phyloP scores from a whole-genome alignment of 2,888 invertebrate genomes.

The Lottia gigantea region DNA sequence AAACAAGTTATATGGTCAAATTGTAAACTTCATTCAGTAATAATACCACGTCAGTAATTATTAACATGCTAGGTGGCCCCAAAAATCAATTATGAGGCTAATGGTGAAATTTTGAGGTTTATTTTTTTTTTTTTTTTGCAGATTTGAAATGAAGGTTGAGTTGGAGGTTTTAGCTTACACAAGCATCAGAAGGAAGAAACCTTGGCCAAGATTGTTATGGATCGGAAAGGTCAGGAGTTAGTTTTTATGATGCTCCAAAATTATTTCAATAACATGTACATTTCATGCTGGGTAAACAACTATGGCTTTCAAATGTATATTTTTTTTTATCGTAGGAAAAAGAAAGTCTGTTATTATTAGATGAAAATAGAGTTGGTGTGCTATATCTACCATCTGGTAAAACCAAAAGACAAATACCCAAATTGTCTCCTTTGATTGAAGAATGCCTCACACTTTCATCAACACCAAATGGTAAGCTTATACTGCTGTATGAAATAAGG shows the following conservation, averaged over 20 bases:
- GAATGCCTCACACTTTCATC: conserved; percentile 42
- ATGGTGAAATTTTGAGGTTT: too few species aligned
- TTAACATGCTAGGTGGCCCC: too few species aligned
- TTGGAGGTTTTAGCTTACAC: conserved; percentile 63
- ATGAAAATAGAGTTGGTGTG: conserved; percentile 55
- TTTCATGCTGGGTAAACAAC: too few species aligned
- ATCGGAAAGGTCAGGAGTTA: conserved; percentile 58
- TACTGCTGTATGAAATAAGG: too few species aligned
- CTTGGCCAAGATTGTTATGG: conserved; percentile 63
- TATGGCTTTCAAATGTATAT: too few species aligned
- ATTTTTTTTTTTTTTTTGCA: too few species aligned
- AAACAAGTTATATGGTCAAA: too few species aligned
- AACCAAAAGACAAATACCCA: conserved; percentile 58
- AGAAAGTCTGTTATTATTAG: conserved; percentile 57
- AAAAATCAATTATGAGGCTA: too few species aligned
- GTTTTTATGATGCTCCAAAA: too few species aligned
- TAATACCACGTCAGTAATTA: too few species aligned
- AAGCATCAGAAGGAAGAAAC: conserved; percentile 62
- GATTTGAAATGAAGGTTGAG: conserved; percentile 55
- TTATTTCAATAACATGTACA: too few species aligned
- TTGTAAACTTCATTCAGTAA: too few species aligned
- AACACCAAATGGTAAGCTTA: conserved; percentile 58
- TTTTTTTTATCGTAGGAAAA: conserved; percentile 41
- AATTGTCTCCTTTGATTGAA: conserved; percentile 53
- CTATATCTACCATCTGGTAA: conserved; percentile 65